phyloP scores from a whole-genome alignment of 2,113 vertebrate genomes.

The Symphodus melops region DNA sequence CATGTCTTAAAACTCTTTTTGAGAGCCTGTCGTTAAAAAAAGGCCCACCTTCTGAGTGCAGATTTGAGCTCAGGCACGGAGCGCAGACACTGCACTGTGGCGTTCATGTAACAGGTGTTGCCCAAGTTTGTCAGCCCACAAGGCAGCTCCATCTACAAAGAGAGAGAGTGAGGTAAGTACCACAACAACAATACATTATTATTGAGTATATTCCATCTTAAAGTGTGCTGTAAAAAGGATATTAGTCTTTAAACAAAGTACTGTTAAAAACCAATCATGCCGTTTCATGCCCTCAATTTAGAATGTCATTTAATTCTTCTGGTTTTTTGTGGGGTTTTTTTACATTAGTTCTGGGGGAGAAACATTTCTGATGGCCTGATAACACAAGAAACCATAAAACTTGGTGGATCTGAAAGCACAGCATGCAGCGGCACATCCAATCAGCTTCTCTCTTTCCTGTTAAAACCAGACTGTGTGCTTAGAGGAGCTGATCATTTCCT shows the following conservation, averaged over 20 bases:
- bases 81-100: slow-evolving; percentile 98
- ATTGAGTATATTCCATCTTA: no score
- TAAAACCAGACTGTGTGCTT: not conserved
- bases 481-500: not conserved
- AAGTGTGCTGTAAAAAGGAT: no score
- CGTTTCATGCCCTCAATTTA: not conserved
- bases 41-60: slow-evolving; percentile 90
- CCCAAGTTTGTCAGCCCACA: slow-evolving; percentile 98
- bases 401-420: not conserved
- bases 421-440: not conserved
- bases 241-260: no score
- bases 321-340: not conserved
- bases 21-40: not conserved
- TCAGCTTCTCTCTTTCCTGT: not conserved
- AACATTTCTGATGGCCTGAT: not conserved
- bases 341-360: not conserved
- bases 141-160: slow-evolving; percentile 93
- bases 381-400: not conserved
- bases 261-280: not conserved
- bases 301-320: not conserved
- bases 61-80: slow-evolving; percentile 97
- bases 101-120: slow-evolving; percentile 99
- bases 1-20: not conserved
- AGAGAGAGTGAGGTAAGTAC: not conserved
- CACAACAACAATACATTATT: no score